Percentiles rank a stretch among this genome's conserved stretches.
phyloP scores from a whole-genome alignment of 1,140 invertebrate species.

The Nymphalis io region DNA sequence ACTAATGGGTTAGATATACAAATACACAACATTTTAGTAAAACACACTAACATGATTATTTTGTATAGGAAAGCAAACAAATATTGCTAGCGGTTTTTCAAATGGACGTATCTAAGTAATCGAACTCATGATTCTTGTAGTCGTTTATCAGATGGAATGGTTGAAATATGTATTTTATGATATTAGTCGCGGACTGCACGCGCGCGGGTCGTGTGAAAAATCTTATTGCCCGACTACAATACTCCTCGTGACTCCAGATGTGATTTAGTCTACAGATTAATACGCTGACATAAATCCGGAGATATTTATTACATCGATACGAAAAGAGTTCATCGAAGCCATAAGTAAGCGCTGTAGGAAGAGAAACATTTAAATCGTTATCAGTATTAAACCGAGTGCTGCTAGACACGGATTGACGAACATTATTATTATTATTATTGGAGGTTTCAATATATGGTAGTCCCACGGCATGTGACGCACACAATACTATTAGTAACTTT shows the following conservation, averaged over 20 bases:
- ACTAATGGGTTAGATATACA: conserved; percentile 21
- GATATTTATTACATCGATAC: conserved; percentile 73
- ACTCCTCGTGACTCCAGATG: conserved; percentile 64
- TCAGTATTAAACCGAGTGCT: neutral
- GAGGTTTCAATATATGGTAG: neutral
- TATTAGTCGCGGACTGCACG: conserved; percentile 54
- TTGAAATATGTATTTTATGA: conserved; percentile 64
- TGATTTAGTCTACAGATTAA: conserved; percentile 70
- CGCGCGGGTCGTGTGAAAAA: conserved; percentile 63
- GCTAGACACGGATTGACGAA: neutral
- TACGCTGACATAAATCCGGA: conserved; percentile 69
- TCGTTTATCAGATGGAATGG: conserved; percentile 57
- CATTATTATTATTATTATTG: neutral
- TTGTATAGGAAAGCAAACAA: neutral
- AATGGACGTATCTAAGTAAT: conserved; percentile 38
- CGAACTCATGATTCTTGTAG: conserved; percentile 41
- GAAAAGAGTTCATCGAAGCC: conserved; percentile 35
- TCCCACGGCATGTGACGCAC: neutral
- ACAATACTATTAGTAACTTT: conserved; percentile 41
- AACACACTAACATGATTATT: conserved; percentile 12
- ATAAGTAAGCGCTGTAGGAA: conserved; percentile 16
- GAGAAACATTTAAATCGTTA: conserved; percentile 1
- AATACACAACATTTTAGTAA: neutral
- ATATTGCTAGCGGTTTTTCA: conserved; percentile 21
- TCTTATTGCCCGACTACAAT: conserved; percentile 64